These are phyloP conservation scores for Drosophila bocki DNA, from an alignment of 1,140 invertebrate genomes.

Conservation along the genomic window DNA sequence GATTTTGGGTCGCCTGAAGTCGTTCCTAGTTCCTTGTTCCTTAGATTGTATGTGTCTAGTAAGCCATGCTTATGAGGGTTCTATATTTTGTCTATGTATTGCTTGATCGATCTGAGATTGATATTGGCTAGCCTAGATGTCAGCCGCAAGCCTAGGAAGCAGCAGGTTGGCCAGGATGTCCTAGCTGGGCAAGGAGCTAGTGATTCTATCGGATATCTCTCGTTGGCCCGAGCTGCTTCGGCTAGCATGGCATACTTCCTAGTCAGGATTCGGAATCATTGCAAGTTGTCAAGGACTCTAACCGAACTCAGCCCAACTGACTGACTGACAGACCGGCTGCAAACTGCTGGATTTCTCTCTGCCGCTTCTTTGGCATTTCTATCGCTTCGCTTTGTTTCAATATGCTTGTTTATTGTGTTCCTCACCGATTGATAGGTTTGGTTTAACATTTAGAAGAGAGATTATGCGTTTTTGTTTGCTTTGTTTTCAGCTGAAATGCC, in stretches of 20 bases:
- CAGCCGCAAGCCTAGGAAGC: constrained; percentile 31
- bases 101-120: constrained; percentile 58
- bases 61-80: constrained; percentile 71
- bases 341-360: constrained; percentile 22
- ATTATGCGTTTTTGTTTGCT: constrained; percentile 63
- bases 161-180: constrained; percentile 33
- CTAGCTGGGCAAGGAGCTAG: constrained; percentile 15
- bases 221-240: constrained; percentile 4
- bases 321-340: constrained; percentile 5
- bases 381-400: constrained; percentile 50
- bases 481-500: constrained; percentile 68
- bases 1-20: constrained; percentile 37
- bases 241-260: constrained; percentile 2
- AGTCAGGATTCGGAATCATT: neutral
- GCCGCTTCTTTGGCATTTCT: constrained; percentile 41
- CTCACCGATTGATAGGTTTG: constrained; percentile 48
- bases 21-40: constrained; percentile 35
- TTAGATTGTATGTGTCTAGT: constrained; percentile 61
- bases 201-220: constrained; percentile 26
- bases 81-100: constrained; percentile 66
- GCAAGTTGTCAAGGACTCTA: neutral
- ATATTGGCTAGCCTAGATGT: constrained; percentile 57
- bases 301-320: constrained; percentile 9
- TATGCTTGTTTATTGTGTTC: constrained; percentile 45
- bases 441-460: constrained; percentile 65